These are phyloP conservation scores for Schlechtendalia chinensis DNA, from an alignment of 1,140 invertebrate species.

Conservation along the genomic window DNA sequence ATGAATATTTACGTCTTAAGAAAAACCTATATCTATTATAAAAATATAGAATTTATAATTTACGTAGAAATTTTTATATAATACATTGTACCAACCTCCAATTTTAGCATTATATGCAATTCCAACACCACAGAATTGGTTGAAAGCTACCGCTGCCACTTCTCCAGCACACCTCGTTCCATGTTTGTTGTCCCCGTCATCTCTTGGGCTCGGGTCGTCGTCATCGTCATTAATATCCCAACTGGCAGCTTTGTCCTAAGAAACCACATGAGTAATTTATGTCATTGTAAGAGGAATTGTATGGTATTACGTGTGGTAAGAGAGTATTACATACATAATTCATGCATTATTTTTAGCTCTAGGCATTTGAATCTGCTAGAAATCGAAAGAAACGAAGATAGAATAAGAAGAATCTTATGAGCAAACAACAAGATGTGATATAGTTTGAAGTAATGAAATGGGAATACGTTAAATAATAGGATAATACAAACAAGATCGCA, in stretches of 20 bases:
- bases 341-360: conserved; percentile 14
- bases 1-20: too few species aligned
- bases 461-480: conserved; percentile 9
- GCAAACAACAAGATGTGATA: not conserved
- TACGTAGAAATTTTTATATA: not conserved
- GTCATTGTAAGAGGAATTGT: not conserved
- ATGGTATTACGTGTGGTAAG: not conserved
- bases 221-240: conserved; percentile 97
- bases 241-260: conserved; percentile 85
- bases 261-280: conserved; percentile 38
- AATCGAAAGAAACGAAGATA: not conserved
- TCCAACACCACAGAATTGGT: conserved; percentile 88
- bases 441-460: conserved; percentile 22
- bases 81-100: conserved; percentile 66
- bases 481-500: conserved; percentile 29
- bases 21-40: too few species aligned
- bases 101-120: conserved; percentile 91
- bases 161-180: conserved; percentile 90
- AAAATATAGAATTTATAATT: too few species aligned
- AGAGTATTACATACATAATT: conserved; percentile 5
- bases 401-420: not conserved
- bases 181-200: conserved; percentile 92
- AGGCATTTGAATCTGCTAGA: not conserved
- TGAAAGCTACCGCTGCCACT: conserved; percentile 88
- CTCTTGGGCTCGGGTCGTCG: conserved; percentile 92